phyloP scores from a whole-genome alignment of 1,140 invertebrate species.

The Telenomus remus region DNA sequence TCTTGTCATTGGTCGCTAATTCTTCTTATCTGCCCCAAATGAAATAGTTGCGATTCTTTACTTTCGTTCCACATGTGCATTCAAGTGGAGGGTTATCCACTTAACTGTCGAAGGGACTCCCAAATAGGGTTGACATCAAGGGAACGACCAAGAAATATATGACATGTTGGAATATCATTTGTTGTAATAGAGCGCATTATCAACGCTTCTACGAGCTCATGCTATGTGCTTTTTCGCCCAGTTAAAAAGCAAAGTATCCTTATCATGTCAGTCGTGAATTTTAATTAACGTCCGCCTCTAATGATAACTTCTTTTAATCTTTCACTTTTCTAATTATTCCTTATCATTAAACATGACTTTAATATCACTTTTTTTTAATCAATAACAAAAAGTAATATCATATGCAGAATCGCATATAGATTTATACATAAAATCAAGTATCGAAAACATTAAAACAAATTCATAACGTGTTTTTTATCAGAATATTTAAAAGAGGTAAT shows the following conservation, averaged over 20 bases:
- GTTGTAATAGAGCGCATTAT: constrained; percentile 57
- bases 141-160: constrained; percentile 57
- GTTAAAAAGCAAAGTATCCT: constrained; percentile 33
- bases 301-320: too few relatives aligned
- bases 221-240: constrained; percentile 24
- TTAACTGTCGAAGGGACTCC: constrained; percentile 60
- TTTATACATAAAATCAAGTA: too few relatives aligned
- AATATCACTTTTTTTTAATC: too few relatives aligned
- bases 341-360: too few relatives aligned
- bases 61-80: constrained; percentile 54
- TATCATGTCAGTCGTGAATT: constrained; percentile 32
- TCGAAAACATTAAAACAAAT: too few relatives aligned
- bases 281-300: constrained; percentile 29
- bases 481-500: neutral
- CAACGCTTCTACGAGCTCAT: constrained; percentile 47
- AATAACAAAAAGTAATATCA: too few relatives aligned
- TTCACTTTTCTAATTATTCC: too few relatives aligned
- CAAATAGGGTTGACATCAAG: constrained; percentile 59
- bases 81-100: constrained; percentile 60
- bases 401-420: too few relatives aligned
- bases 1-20: constrained; percentile 65
- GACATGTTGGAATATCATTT: constrained; percentile 55
- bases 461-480: too few relatives aligned
- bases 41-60: constrained; percentile 71
- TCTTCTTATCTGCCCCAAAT: constrained; percentile 70